Percentiles rank a stretch among this genome's conserved stretches.
phyloP scores from a whole-genome alignment of 2,113 vertebrate species.

The Syngnathus typhle region DNA sequence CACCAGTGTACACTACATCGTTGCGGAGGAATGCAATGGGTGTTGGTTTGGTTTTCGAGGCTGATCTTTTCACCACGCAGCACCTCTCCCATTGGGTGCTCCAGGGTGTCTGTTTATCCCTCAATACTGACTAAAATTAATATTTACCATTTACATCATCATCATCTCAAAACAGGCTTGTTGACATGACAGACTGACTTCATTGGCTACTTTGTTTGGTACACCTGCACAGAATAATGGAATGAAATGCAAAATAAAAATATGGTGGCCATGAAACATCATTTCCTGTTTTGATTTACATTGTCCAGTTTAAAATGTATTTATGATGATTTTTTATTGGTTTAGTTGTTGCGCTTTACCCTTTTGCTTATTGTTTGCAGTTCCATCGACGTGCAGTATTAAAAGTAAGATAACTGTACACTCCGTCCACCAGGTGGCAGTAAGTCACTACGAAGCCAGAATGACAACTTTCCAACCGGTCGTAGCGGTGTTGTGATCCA shows the following conservation, averaged over 20 bases:
- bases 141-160: not conserved
- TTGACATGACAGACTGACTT: too few relatives aligned
- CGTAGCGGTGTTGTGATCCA: slow-evolving; percentile 36
- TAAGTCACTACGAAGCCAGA: not conserved
- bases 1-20: slow-evolving; percentile 90
- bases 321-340: not conserved
- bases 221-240: not conserved
- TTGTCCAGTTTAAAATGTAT: not conserved
- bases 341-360: not conserved
- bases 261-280: not conserved
- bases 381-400: not conserved
- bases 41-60: slow-evolving; percentile 86
- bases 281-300: not conserved
- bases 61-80: slow-evolving; percentile 79
- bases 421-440: slow-evolving; percentile 37
- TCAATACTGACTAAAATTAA: slow-evolving; percentile 77
- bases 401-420: not conserved
- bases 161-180: too few relatives aligned
- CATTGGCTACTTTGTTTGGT: too few relatives aligned
- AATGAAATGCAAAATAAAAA: not conserved
- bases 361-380: not conserved
- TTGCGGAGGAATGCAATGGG: slow-evolving; percentile 89
- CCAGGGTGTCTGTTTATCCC: slow-evolving; percentile 83
- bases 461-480: not conserved
- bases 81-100: slow-evolving; percentile 93